Conservation (phyloP, 2,888 invertebrate genomes). For the Acronicta alni region DNA sequence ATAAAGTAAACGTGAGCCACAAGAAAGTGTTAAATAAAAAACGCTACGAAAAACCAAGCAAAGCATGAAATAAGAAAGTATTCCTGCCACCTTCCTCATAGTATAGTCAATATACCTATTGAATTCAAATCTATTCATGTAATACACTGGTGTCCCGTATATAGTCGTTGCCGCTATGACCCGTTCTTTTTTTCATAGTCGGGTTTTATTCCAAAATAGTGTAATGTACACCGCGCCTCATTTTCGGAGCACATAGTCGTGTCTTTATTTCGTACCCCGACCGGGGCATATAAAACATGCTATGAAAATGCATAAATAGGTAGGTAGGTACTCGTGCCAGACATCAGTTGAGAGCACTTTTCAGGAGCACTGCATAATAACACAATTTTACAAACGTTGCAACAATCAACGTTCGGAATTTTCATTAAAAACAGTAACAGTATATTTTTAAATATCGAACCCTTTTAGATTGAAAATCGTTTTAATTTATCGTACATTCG, state of each 20-base stretch:
- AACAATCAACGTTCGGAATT: constrained; percentile 17
- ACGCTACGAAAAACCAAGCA: too few relatives aligned
- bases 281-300: constrained; percentile 11
- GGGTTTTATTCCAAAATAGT: not conserved
- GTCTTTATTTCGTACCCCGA: constrained; percentile 23
- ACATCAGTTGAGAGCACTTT: constrained; percentile 40
- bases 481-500: constrained; percentile 1
- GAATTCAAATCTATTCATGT: too few relatives aligned
- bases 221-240: not conserved
- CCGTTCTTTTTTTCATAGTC: not conserved
- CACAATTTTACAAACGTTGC: constrained; percentile 27
- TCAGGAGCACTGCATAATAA: constrained; percentile 12
- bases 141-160: too few relatives aligned
- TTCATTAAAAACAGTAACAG: constrained; percentile 12
- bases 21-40: too few relatives aligned
- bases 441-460: not conserved
- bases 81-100: too few relatives aligned
- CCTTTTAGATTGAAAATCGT: constrained; percentile 3
- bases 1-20: too few relatives aligned
- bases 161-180: too few relatives aligned
- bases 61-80: too few relatives aligned
- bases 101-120: too few relatives aligned
- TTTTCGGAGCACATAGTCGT: constrained; percentile 5
- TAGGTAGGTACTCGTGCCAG: constrained; percentile 6
- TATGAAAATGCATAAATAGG: constrained; percentile 27